Conservation (phyloP, 1,140 invertebrate species). For the Bursaphelenchus mucronatus region DNA sequence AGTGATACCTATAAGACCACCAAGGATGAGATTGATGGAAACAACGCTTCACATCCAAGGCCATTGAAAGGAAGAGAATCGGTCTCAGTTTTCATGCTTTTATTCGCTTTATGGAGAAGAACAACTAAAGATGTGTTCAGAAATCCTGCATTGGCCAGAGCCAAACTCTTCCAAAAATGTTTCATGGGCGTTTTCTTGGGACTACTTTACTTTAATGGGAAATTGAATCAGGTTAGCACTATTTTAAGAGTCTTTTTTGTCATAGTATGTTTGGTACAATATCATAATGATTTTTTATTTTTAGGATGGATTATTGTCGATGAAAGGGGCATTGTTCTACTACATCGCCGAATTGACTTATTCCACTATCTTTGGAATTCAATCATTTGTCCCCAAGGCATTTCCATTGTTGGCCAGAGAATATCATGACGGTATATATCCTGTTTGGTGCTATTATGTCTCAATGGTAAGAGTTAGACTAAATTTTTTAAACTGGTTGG, state of each 20-base stretch:
- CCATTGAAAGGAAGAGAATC: background rate
- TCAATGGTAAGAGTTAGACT: slow-evolving; percentile 11
- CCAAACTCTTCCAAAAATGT: slow-evolving; percentile 41
- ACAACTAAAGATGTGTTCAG: slow-evolving; percentile 35
- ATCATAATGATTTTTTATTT: slow-evolving; percentile 15
- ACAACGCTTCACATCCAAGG: no score
- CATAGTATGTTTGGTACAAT: background rate
- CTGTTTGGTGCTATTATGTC: slow-evolving; percentile 32
- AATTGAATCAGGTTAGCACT: slow-evolving; percentile 20
- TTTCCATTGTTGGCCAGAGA: slow-evolving; percentile 47
- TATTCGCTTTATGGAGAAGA: slow-evolving; percentile 7
- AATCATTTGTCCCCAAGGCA: slow-evolving; percentile 40
- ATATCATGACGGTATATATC: slow-evolving; percentile 47
- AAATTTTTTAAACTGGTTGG: background rate
- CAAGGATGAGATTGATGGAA: no score
- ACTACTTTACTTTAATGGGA: slow-evolving; percentile 54
- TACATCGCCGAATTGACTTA: slow-evolving; percentile 47
- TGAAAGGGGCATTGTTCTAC: slow-evolving; percentile 62
- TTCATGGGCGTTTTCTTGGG: slow-evolving; percentile 60
- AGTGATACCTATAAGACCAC: no score
- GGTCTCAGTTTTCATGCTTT: slow-evolving; percentile 4
- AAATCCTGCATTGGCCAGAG: slow-evolving; percentile 39
- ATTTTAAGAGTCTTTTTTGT: slow-evolving; percentile 5
- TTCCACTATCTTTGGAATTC: slow-evolving; percentile 28
- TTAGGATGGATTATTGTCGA: slow-evolving; percentile 58